Percentiles rank a stretch among this genome's conserved stretches.
Conservation (phyloP, 2,797 vertebrate species). For the Anolis apletophallus region DNA sequence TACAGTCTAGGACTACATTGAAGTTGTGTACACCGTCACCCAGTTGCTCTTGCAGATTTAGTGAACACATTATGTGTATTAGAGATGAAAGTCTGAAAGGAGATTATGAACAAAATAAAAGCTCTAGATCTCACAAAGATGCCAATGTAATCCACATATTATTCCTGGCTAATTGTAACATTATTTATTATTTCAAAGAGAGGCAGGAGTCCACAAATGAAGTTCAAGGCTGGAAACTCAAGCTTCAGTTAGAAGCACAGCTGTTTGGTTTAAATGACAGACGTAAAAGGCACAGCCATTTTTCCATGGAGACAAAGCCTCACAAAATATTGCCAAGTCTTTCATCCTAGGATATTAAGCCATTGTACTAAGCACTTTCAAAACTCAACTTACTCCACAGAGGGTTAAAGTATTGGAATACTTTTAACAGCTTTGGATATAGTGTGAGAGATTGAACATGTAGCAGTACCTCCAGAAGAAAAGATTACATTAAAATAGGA, state of each 20-base stretch:
- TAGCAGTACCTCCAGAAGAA: neutral
- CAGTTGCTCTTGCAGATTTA: neutral
- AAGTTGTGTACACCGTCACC: neutral
- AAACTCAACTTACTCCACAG: neutral
- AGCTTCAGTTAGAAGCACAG: neutral
- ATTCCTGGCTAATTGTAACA: neutral
- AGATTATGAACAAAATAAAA: neutral
- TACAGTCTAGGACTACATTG: neutral
- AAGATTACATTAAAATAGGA: neutral
- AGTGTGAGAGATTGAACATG: neutral
- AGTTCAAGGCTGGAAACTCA: neutral
- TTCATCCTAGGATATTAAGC: neutral
- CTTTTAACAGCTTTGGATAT: neutral
- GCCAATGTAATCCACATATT: constrained; percentile 1
- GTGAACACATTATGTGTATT: neutral
- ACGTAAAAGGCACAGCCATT: neutral
- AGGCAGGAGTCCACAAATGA: neutral
- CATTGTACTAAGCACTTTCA: neutral
- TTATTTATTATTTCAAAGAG: neutral
- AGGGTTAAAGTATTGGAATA: neutral
- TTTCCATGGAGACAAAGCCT: neutral
- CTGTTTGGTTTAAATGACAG: neutral
- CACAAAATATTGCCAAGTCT: neutral
- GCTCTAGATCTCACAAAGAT: neutral
- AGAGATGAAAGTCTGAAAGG: neutral